phyloP scores from a whole-genome alignment of 53 echinoderm and acorn worm genomes.

The Henricia sp. region DNA sequence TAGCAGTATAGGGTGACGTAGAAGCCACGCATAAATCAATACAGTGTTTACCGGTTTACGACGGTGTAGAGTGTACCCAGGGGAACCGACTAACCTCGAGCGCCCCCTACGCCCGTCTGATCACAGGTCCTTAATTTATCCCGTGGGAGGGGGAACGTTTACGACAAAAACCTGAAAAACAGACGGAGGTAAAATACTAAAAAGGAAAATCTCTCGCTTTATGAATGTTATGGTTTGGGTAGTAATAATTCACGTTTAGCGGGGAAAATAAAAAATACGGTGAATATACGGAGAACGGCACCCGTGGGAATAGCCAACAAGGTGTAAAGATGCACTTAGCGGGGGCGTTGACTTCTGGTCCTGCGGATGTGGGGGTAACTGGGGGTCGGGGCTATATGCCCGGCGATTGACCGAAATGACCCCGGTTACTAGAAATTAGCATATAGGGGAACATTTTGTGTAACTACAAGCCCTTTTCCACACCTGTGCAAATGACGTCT shows the following conservation, averaged over 20 bases:
- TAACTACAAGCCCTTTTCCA: too few relatives aligned
- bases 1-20: not conserved
- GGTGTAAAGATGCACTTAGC: conserved; percentile 38
- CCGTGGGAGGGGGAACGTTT: conserved; percentile 28
- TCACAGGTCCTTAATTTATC: not conserved
- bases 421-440: too few relatives aligned
- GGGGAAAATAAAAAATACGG: not conserved
- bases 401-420: too few relatives aligned
- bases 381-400: too few relatives aligned
- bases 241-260: conserved; percentile 44
- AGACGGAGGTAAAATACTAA: not conserved
- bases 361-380: too few relatives aligned
- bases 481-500: too few relatives aligned
- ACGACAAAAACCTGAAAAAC: conserved; percentile 12
- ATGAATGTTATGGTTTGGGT: conserved; percentile 21
- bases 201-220: not conserved
- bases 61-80: conserved; percentile 41
- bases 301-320: conserved; percentile 12
- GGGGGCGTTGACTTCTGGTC: too few relatives aligned
- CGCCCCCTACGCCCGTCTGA: not conserved
- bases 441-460: too few relatives aligned
- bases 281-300: not conserved
- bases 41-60: conserved; percentile 53
- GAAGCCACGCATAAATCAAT: conserved; percentile 25
- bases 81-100: conserved; percentile 26